Evolutionary conservation across 2,113 vertebrate genomes (phyloP).

Genomic region (Ammodytes marinus): DNA sequence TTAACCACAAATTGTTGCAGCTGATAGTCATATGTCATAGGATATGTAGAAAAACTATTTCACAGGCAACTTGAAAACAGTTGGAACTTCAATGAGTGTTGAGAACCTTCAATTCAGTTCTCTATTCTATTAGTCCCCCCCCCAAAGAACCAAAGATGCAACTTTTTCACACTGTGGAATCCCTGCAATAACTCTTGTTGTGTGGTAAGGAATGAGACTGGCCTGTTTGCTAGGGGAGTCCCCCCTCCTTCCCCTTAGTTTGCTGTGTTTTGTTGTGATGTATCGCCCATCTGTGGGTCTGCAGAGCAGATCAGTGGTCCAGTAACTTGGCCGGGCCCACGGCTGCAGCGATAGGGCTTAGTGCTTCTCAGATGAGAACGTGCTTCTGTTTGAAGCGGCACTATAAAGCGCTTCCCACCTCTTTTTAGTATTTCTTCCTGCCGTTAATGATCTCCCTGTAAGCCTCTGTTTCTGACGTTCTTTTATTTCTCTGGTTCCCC

Average conservation of each 20-base stretch:
- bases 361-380: conserved; percentile 63
- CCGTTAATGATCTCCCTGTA: conserved; percentile 70
- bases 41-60: conserved; percentile 4
- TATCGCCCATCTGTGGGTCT: conserved; percentile 77
- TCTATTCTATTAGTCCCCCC: background rate
- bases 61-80: conserved; percentile 6
- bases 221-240: conserved; percentile 36
- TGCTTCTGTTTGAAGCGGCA: conserved; percentile 77
- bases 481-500: conserved; percentile 17
- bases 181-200: conserved; percentile 17
- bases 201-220: conserved; percentile 38
- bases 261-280: conserved; percentile 66
- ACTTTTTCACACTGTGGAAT: conserved; percentile 20
- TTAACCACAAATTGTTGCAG: conserved; percentile 32
- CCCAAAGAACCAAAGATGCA: conserved; percentile 6
- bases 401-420: conserved; percentile 77
- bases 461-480: conserved; percentile 58
- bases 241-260: conserved; percentile 30
- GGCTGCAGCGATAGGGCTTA: conserved; percentile 50
- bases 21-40: conserved; percentile 22
- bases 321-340: conserved; percentile 43
- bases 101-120: background rate
- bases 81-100: background rate
- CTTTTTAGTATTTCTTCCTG: conserved; percentile 73
- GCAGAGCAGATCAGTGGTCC: conserved; percentile 70